Conservation (phyloP, 2,113 vertebrate genomes). For the Megalops atlanticus region DNA sequence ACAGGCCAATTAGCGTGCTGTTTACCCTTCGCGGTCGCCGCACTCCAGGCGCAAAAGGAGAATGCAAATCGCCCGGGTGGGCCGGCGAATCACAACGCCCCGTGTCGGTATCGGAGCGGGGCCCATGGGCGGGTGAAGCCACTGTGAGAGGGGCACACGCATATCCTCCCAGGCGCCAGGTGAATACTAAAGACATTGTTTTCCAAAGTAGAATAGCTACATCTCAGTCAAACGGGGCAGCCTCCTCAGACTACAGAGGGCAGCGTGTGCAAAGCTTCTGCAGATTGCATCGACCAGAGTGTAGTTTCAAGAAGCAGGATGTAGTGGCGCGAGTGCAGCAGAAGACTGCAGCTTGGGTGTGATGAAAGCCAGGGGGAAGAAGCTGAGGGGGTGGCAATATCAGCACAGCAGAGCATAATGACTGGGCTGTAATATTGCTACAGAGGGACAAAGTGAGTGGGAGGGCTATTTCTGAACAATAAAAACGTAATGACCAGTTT, state of each 20-base stretch:
- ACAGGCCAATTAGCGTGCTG: slow-evolving; percentile 53
- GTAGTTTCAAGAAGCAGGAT: not conserved
- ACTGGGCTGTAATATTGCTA: slow-evolving; percentile 47
- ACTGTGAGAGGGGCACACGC: no score
- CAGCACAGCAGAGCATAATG: slow-evolving; percentile 33
- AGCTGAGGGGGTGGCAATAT: not conserved
- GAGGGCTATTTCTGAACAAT: slow-evolving; percentile 51
- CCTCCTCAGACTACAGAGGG: no score
- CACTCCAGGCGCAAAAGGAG: not conserved
- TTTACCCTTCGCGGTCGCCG: slow-evolving; percentile 31
- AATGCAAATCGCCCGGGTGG: not conserved
- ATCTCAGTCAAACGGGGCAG: no score
- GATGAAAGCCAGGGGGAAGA: not conserved
- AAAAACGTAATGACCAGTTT: slow-evolving; percentile 44
- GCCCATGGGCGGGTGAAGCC: not conserved
- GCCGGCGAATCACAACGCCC: not conserved
- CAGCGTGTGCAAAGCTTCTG: not conserved
- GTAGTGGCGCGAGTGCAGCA: not conserved
- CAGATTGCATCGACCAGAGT: not conserved
- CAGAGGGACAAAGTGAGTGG: slow-evolving; percentile 48
- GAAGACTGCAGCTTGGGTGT: not conserved
- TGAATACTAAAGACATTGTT: no score
- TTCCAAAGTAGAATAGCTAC: no score
- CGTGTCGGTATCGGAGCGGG: not conserved
- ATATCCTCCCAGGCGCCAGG: no score